phyloP scores from a whole-genome alignment of 1,140 invertebrate species.

The Papilio aristodemus region DNA sequence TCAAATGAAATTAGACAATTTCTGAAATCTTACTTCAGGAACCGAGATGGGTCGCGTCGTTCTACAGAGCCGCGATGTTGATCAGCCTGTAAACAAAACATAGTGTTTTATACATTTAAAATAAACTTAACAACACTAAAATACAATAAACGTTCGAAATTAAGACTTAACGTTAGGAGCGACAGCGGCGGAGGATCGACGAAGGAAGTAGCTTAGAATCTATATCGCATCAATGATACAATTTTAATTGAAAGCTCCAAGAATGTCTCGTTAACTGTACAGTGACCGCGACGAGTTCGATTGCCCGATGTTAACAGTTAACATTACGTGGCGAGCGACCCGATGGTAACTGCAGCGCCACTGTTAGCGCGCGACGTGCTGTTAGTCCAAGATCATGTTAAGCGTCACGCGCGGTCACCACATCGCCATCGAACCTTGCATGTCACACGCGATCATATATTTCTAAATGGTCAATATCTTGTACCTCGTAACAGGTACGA shows the following conservation, averaged over 20 bases:
- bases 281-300: not conserved
- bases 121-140: not conserved
- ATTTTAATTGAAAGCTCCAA: not conserved
- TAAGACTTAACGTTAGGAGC: not conserved
- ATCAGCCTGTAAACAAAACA: not conserved
- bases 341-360: conserved; percentile 4
- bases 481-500: too few relatives aligned
- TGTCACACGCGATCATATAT: conserved; percentile 3
- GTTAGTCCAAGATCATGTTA: not conserved
- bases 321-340: not conserved
- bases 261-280: not conserved
- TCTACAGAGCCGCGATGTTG: not conserved
- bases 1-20: not conserved
- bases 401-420: not conserved
- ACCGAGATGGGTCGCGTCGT: not conserved
- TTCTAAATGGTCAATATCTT: too few relatives aligned
- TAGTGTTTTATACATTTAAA: not conserved
- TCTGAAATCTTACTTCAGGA: not conserved
- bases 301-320: conserved; percentile 6
- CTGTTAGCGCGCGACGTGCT: not conserved
- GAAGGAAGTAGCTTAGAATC: not conserved
- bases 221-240: not conserved
- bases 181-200: not conserved
- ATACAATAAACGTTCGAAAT: not conserved
- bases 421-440: not conserved